phyloP scores from a whole-genome alignment of 2,888 invertebrate genomes.

The Sympetrum striolatum region DNA sequence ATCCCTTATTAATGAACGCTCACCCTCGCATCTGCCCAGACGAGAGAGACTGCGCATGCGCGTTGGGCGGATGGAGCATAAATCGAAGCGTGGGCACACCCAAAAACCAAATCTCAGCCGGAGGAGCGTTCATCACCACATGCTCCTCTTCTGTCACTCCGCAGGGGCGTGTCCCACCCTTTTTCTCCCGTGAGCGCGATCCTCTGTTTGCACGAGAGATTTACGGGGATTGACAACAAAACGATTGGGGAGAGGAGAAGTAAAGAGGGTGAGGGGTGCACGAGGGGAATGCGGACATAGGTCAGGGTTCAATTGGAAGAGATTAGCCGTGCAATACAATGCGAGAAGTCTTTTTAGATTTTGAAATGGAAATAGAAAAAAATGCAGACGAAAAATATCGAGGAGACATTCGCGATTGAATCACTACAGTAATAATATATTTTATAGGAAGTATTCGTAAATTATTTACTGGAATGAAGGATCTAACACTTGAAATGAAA shows the following conservation, averaged over 20 bases:
- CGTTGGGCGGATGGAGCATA: background rate
- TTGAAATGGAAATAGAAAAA: too few relatives aligned
- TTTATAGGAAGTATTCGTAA: too few relatives aligned
- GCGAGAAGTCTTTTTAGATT: too few relatives aligned
- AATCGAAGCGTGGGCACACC: background rate
- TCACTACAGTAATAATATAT: too few relatives aligned
- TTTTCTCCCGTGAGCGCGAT: background rate
- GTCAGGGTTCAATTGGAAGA: too few relatives aligned
- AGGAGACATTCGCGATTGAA: too few relatives aligned
- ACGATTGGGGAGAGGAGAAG: background rate
- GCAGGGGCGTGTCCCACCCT: background rate
- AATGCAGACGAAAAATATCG: too few relatives aligned
- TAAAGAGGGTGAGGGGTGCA: background rate
- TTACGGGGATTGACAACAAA: background rate
- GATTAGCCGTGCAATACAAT: too few relatives aligned
- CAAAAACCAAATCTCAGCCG: background rate
- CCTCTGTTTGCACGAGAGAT: background rate
- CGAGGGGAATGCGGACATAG: background rate
- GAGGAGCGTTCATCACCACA: background rate
- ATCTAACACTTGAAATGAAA: too few relatives aligned
- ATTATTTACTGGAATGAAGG: too few relatives aligned
- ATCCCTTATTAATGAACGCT: background rate
- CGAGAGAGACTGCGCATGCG: background rate
- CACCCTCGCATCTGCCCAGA: background rate
- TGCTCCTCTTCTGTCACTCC: background rate